Evolutionary conservation across 2,888 invertebrate species (phyloP).

Genomic region (Zaprionus bogoriensis): DNA sequence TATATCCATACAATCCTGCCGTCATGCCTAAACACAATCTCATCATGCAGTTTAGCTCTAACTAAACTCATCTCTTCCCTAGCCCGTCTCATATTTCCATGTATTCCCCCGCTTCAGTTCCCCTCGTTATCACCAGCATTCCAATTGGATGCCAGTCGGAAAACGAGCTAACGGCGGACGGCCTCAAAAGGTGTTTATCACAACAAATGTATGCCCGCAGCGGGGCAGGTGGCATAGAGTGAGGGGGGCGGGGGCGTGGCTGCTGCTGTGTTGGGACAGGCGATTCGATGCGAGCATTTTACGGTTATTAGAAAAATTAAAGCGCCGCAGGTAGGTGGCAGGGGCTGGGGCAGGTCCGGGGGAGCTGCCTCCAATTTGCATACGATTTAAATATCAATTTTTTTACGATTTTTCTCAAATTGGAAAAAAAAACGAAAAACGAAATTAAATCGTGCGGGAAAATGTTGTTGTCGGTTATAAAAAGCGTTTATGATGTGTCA

Average conservation of each 20-base stretch:
- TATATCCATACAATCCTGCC: too few relatives aligned
- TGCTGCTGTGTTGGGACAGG: not conserved
- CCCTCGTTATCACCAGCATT: not conserved
- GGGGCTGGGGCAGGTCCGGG: too few relatives aligned
- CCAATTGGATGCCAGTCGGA: not conserved
- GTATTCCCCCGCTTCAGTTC: not conserved
- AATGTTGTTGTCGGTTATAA: conserved; percentile 6
- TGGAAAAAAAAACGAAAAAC: conserved; percentile 13
- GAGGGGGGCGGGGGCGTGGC: not conserved
- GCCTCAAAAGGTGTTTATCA: conserved; percentile 1
- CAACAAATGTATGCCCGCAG: not conserved
- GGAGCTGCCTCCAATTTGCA: conserved; percentile 52
- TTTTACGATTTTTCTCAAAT: conserved; percentile 4
- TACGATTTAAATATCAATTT: conserved; percentile 44
- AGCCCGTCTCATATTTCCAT: not conserved
- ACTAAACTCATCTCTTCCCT: too few relatives aligned
- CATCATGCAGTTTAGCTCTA: too few relatives aligned
- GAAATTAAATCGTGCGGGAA: conserved; percentile 1
- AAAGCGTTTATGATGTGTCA: conserved; percentile 66
- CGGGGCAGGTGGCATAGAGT: not conserved
- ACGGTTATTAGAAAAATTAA: conserved; percentile 49
- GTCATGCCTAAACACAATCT: too few relatives aligned
- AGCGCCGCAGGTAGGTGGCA: too few relatives aligned
- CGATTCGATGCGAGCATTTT: conserved; percentile 25
- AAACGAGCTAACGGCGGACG: not conserved